A percentile compares a stretch with the other conserved stretches of the same genome.
phyloP scores from a whole-genome alignment of 2,888 invertebrate genomes.

The Aquatica leii region DNA sequence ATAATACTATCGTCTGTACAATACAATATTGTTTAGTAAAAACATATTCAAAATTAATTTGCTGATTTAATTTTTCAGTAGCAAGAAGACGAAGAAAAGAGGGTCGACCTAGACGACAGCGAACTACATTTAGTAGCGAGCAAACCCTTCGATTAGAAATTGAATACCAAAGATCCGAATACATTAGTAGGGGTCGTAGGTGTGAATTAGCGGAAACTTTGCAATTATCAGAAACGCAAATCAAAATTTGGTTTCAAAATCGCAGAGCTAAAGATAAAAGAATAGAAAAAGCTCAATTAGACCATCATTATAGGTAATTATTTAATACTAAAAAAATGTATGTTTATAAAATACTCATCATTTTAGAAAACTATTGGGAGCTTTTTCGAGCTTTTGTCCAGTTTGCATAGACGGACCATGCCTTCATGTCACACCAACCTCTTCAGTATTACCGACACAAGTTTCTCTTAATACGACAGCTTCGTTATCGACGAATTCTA shows the following conservation, averaged over 20 bases:
- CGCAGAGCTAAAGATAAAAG: slow-evolving; percentile 95
- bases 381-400: slow-evolving; percentile 55
- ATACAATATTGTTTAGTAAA: too few relatives aligned
- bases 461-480: slow-evolving; percentile 11
- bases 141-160: slow-evolving; percentile 90
- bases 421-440: slow-evolving; percentile 41
- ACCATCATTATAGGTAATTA: slow-evolving; percentile 89
- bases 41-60: too few relatives aligned
- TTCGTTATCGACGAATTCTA: not conserved
- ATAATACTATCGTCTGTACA: too few relatives aligned
- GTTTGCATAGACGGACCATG: slow-evolving; percentile 56
- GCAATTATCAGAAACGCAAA: slow-evolving; percentile 78
- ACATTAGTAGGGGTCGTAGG: slow-evolving; percentile 86
- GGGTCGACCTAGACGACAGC: slow-evolving; percentile 85
- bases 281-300: slow-evolving; percentile 94
- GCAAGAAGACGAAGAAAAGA: slow-evolving; percentile 86
- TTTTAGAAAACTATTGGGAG: slow-evolving; percentile 57
- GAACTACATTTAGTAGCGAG: slow-evolving; percentile 94
- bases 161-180: slow-evolving; percentile 91
- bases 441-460: slow-evolving; percentile 17
- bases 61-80: slow-evolving; percentile 64
- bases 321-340: too few relatives aligned
- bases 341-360: too few relatives aligned
- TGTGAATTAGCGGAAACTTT: slow-evolving; percentile 80
- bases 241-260: slow-evolving; percentile 95